Base-by-base conservation (phyloP, 2,113 vertebrate species). In the Silurus glanis region DNA sequence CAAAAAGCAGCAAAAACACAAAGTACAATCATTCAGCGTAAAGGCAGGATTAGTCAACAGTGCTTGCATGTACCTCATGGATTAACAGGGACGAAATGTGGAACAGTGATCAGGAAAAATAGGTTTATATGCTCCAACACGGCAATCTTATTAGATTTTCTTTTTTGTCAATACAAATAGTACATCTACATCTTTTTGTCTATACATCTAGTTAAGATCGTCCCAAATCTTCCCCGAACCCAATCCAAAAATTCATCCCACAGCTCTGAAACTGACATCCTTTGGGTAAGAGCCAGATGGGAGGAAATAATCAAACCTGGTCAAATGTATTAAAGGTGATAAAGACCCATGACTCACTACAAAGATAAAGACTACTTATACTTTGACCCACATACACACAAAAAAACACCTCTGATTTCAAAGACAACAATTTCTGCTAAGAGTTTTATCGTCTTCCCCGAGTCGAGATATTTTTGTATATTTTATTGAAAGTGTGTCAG, bases 131-230 rank as follows among this genome's bases (percentile, higher is more conserved):
- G 17, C 8, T 21, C 17, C 9, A 83, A 71, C 17, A 58, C 9
- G 16, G 64, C 25, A 23, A 25, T 58, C 66, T 45, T 69, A 19
- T 67, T 53, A 66, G 7, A 66, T 16, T 51, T 45, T 62, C 8
- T 82, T 56, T 74, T 72, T 13, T 37, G 0, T 69, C 17, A 84
- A 81, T 80, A 19, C 64, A 86, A 28, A 55, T 19, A 74, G 82
- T 53, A 82, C 37, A 19, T 25, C 61, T 19, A 87, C 85, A 89
- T 85, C 82, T 64, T 23, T 14, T 76, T 71, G n/a, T 75, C 89
- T 87, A 90, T 93, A 92, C 49, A 94, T 95, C 94, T 93, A 89
- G 90, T 93, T 92, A 89, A 86, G 85, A 87, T 94, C 85, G 94
- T 91, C 89, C 87, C 86, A 88, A 90, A 95, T 94, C 92, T 93